A percentile compares a stretch with the other conserved stretches of the same genome.
Conservation (phyloP, 2,797 vertebrate species). For the Lophotriccus pileatus region DNA sequence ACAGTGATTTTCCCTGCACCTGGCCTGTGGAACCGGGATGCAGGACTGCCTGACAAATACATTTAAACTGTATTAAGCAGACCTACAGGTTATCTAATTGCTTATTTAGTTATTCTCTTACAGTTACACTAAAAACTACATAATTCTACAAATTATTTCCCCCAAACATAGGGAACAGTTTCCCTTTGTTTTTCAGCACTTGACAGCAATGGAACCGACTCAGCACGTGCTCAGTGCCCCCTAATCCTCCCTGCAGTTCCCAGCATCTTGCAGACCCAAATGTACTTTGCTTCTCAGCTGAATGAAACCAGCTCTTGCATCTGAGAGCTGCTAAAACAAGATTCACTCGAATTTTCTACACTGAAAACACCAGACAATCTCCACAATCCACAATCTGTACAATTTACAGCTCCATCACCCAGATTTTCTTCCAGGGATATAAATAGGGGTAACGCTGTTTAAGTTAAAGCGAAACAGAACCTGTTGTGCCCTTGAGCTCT, state of each 20-base stretch:
- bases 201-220: not conserved
- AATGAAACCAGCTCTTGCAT: slow-evolving; percentile 15
- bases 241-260: not conserved
- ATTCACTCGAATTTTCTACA: slow-evolving; percentile 8
- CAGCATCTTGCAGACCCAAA: not conserved
- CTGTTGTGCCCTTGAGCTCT: not conserved
- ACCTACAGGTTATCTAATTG: not conserved
- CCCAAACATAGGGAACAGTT: not conserved
- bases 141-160: not conserved
- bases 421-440: not conserved
- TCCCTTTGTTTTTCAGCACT: not conserved
- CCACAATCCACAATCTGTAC: slow-evolving; percentile 20
- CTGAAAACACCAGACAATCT: slow-evolving; percentile 19
- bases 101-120: not conserved
- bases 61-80: not conserved
- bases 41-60: not conserved
- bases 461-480: slow-evolving; percentile 33
- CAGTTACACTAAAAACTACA: not conserved
- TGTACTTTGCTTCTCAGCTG: not conserved
- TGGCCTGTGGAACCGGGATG: not conserved
- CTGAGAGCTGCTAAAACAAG: slow-evolving; percentile 8
- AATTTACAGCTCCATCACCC: slow-evolving; percentile 7
- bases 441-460: slow-evolving; percentile 7
- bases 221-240: not conserved
- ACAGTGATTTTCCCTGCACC: not conserved